These are phyloP conservation scores for Patella caerulea DNA, from an alignment of 2,888 invertebrate genomes.

Conservation along the genomic window DNA sequence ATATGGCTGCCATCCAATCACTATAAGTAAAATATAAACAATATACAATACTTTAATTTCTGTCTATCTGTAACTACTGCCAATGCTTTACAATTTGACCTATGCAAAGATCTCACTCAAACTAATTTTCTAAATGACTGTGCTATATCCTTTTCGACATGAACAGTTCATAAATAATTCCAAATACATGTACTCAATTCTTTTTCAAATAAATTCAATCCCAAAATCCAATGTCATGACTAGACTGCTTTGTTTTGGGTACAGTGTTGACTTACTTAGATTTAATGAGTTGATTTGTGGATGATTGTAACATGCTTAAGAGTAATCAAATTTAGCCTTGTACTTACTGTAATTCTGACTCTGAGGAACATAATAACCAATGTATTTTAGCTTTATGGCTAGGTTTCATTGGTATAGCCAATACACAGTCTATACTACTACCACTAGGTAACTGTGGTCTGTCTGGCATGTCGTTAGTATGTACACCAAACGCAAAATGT, in stretches of 20 bases:
- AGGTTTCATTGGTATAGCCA: slow-evolving; percentile 82
- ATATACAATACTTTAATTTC: background rate
- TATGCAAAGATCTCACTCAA: too few relatives aligned
- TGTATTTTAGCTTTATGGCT: slow-evolving; percentile 80
- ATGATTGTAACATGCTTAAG: too few relatives aligned
- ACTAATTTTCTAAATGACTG: too few relatives aligned
- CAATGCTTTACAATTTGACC: too few relatives aligned
- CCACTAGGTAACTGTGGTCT: slow-evolving; percentile 82
- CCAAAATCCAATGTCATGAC: too few relatives aligned
- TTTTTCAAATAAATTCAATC: background rate
- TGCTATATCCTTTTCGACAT: background rate
- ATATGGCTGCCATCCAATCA: slow-evolving; percentile 63
- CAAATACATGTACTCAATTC: background rate
- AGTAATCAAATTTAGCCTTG: background rate
- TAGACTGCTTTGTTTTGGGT: too few relatives aligned
- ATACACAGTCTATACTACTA: slow-evolving; percentile 81
- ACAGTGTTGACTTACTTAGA: too few relatives aligned
- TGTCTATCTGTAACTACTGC: background rate
- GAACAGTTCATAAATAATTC: background rate
- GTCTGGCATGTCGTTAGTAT: slow-evolving; percentile 84
- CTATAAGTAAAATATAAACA: slow-evolving; percentile 39
- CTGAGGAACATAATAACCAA: slow-evolving; percentile 86
- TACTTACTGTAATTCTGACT: slow-evolving; percentile 83
- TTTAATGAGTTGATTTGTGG: too few relatives aligned
- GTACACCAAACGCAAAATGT: slow-evolving; percentile 78